Evolutionary conservation across 2,888 invertebrate genomes (phyloP).

Genomic region (Ochropacha duplaris): DNA sequence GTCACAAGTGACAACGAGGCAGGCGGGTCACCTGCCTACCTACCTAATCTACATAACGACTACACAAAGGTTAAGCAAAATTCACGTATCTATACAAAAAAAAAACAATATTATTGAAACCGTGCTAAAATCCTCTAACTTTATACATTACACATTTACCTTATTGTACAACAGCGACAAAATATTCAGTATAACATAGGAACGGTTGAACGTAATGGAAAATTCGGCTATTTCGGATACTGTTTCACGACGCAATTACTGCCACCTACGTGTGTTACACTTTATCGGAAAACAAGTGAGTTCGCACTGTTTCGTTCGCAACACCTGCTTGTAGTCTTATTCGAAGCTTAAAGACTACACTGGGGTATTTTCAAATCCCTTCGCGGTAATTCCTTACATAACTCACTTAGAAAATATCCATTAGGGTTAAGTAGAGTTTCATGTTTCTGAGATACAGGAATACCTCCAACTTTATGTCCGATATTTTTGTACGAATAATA

Average conservation of each 20-base stretch:
- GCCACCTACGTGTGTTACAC: neutral
- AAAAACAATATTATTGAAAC: no score
- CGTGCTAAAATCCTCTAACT: no score
- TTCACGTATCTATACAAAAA: no score
- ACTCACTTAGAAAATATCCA: slow-evolving; percentile 2
- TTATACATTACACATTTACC: no score
- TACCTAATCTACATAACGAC: no score
- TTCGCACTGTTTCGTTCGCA: no score
- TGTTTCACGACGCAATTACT: neutral
- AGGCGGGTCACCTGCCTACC: no score
- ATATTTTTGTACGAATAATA: neutral
- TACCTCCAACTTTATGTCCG: neutral
- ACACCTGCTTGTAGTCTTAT: neutral
- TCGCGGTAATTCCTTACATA: neutral
- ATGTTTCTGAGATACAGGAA: neutral
- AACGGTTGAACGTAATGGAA: neutral
- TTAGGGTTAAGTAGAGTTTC: neutral
- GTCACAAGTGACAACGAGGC: no score
- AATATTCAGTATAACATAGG: neutral
- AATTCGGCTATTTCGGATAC: neutral
- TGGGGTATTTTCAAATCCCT: neutral
- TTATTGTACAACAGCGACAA: neutral
- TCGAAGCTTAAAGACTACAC: neutral
- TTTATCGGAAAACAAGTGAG: neutral
- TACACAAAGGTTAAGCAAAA: no score